These are phyloP conservation scores for Sycon ciliatum DNA, from an alignment of 37 sponge, comb jelly and placozoan species.

Conservation along the genomic window DNA sequence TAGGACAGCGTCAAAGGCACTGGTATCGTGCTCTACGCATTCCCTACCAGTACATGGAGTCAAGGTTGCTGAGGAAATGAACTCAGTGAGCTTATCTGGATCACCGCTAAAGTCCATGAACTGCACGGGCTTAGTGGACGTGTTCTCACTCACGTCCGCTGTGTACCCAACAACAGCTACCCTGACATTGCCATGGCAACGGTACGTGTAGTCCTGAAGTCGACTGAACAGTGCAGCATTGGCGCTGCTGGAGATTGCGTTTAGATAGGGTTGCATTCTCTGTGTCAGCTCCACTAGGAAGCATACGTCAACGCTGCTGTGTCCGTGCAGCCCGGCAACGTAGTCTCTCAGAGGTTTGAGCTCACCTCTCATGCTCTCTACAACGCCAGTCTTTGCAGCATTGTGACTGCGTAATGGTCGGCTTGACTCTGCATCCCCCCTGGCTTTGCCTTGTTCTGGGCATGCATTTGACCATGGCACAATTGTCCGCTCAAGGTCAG, in stretches of 20 bases:
- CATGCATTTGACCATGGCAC: too few relatives aligned
- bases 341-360: too few relatives aligned
- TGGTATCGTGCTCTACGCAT: constrained; percentile 61
- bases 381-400: too few relatives aligned
- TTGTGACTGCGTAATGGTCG: too few relatives aligned
- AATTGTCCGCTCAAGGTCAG: too few relatives aligned
- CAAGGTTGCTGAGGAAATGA: constrained; percentile 50
- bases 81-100: constrained; percentile 20
- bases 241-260: constrained; percentile 51
- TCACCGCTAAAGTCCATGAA: constrained; percentile 18
- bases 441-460: too few relatives aligned
- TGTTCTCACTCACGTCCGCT: too few relatives aligned
- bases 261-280: constrained; percentile 46
- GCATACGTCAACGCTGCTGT: constrained; percentile 61
- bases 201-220: constrained; percentile 32
- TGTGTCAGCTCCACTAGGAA: constrained; percentile 65
- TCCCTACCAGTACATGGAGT: constrained; percentile 54
- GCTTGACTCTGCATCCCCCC: too few relatives aligned
- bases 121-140: too few relatives aligned
- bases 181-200: constrained; percentile 53
- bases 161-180: constrained; percentile 62
- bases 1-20: constrained; percentile 41
- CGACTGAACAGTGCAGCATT: constrained; percentile 34
- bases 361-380: too few relatives aligned
- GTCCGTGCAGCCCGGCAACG: too few relatives aligned